Evolutionary conservation across 2,113 vertebrate species (phyloP).

Genomic region (Alosa alosa): DNA sequence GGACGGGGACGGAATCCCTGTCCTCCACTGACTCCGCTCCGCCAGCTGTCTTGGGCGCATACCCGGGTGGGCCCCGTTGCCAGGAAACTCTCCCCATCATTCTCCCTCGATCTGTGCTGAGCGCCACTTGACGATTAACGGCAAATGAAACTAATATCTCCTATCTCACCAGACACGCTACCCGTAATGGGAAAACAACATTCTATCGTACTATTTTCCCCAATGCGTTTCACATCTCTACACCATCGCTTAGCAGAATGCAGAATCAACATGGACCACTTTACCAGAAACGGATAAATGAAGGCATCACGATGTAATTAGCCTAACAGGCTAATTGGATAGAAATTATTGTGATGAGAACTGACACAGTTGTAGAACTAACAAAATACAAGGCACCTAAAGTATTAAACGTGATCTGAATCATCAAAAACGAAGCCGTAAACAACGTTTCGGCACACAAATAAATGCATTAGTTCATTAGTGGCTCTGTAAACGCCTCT

Average conservation of each 20-base stretch:
- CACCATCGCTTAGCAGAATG: slow-evolving; percentile 31
- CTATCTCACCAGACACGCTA: slow-evolving; percentile 14
- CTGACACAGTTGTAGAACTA: slow-evolving; percentile 35
- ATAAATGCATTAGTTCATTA: slow-evolving; percentile 15
- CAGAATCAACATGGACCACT: slow-evolving; percentile 35
- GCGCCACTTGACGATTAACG: slow-evolving; percentile 5
- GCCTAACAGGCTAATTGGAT: slow-evolving; percentile 45
- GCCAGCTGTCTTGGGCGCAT: slow-evolving; percentile 18
- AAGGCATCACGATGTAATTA: slow-evolving; percentile 26
- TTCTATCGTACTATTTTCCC: slow-evolving; percentile 32
- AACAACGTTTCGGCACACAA: neutral
- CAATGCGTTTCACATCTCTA: slow-evolving; percentile 35
- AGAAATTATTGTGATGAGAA: slow-evolving; percentile 19
- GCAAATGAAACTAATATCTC: slow-evolving; percentile 37
- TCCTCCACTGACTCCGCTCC: neutral
- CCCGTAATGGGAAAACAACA: slow-evolving; percentile 27
- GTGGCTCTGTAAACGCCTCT: neutral
- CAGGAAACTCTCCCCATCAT: slow-evolving; percentile 22
- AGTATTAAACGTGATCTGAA: slow-evolving; percentile 24
- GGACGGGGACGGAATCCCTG: neutral
- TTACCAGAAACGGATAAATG: slow-evolving; percentile 39
- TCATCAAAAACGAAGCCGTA: neutral
- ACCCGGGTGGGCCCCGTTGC: slow-evolving; percentile 21
- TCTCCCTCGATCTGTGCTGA: neutral
- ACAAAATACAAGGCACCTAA: slow-evolving; percentile 31